Base-by-base conservation (phyloP, 2,797 vertebrate species). In the Urosaurus nigricauda region DNA sequence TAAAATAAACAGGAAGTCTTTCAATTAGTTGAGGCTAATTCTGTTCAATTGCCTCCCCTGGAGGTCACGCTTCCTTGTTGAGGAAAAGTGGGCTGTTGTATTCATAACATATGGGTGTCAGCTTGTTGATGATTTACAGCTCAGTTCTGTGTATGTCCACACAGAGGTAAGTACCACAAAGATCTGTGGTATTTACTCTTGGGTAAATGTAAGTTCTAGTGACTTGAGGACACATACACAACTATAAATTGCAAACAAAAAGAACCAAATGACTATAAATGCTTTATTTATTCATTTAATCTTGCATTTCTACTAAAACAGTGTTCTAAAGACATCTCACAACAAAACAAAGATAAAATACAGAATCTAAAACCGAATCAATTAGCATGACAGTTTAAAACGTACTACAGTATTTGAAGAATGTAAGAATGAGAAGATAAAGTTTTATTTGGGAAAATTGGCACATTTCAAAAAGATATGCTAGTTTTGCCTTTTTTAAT, bases 21-120 rank as follows among this genome's bases (percentile, higher is more conserved):
- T 95, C 97, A 97, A 97, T 98, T 97, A 97, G 97, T 96, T 97
- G 95, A 96, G 95, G 95, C 97, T 97, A 98, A 97, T 98, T 98
- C 96, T 94, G 86, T 93, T 96, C 95, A 97, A 94, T 97, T 97
- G 96, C 94, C 95, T 97, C 92, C 94, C 94, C 95, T 96, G 96
- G 96, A 96, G 96, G 96, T 96, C 96, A 96, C 93, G 95, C 94
- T 95, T 96, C 88, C 92, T 95, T 94, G 86, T 93, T 95, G 94
- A 88, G 93, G 94, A 95, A 93, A 96, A 79, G 93, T 94, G 95
- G 65, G 95, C 96, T 95, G 94, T 92, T 95, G 93, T 96, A 96
- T 97, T 96, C 96, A 95, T 94, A 95, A 95, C 96, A 96, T 95
- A 93, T 97, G 97, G 96, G 91, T 90, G 88, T 89, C 53, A 94